Percentiles rank a stretch among this genome's conserved stretches.
These are phyloP conservation scores for Aramus guarauna DNA, from an alignment of 2,113 vertebrate species.

Conservation along the genomic window DNA sequence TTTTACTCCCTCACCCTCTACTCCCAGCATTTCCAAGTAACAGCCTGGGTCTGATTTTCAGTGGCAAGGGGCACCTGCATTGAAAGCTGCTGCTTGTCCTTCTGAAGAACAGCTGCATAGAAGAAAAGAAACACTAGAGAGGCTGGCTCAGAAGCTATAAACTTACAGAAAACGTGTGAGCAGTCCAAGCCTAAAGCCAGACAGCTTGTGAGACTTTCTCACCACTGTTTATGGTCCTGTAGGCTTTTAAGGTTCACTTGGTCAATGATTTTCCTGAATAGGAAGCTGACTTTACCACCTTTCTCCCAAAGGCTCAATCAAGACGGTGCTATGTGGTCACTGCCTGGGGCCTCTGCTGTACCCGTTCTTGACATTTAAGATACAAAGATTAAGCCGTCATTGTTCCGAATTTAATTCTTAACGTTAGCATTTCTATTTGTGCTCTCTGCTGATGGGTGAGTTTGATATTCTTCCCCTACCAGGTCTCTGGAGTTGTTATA, in stretches of 20 bases:
- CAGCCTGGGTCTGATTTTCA: neutral
- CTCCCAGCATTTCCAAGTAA: neutral
- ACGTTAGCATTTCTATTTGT: neutral
- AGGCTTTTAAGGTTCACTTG: neutral
- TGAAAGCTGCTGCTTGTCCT: neutral
- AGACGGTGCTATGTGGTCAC: neutral
- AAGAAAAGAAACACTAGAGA: neutral
- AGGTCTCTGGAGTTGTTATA: neutral
- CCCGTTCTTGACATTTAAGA: slow-evolving; percentile 16
- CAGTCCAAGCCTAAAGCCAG: neutral
- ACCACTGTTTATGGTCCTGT: neutral
- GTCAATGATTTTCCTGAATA: neutral
- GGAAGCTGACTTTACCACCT: neutral
- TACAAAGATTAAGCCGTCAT: slow-evolving; percentile 21
- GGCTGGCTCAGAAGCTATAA: neutral
- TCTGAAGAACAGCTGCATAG: neutral
- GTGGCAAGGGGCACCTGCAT: neutral
- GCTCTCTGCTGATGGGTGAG: slow-evolving; percentile 7
- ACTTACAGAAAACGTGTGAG: neutral
- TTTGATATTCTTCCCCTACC: neutral
- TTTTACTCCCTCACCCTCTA: neutral
- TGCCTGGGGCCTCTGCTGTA: neutral
- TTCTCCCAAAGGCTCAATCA: neutral
- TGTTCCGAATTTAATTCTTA: slow-evolving; percentile 5
- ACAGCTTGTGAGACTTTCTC: neutral